Base-by-base conservation (phyloP, 2,888 invertebrate genomes). In the Camponotus fellah region DNA sequence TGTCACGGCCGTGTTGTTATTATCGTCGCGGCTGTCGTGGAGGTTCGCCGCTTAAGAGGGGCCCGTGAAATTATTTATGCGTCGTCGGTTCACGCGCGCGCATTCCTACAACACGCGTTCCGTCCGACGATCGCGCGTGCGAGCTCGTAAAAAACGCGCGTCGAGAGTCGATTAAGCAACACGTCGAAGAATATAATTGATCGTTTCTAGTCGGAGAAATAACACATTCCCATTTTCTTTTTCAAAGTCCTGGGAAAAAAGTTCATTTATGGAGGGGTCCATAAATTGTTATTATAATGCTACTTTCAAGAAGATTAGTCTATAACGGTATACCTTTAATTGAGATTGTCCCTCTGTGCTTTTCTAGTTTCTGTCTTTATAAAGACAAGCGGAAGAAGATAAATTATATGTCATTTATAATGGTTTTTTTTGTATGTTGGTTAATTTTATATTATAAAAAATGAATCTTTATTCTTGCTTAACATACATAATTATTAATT, bases 11-110 rank as follows among this genome's bases (percentile, higher is more conserved):
- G 65, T 65, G 62, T 71, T 37, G 68, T 65, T 80, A 76, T 86
- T 82, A 84, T 86, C 68, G 56, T 72, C 76, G 68, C 62, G 49
- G 49, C 46, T 46, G 46, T 46, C 46, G 46, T 17, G 66, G 53
- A 49, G 81, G 62, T 56, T 79, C n/a, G 56, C 58, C 72, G 21
- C 75, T 56, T 62, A 53, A 60, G 37, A 43, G 34, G 37, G 43
- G 21, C 9, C 60, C 9, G 82, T 60, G 66, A 37, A 65, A 74
- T 86, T 86, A 86, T 82, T 86, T 81, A 86, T 74, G 64, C 53
- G 26, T 74, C 69, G 69, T 53, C 53, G 32, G 34, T 58, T 72
- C n/a, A 21, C 40, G 40, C 53, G 40, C 43, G 71, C 66, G 66
- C 58, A 68, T 83, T 10, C 10, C 5, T 34, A 21, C 62, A 53